A percentile compares a stretch with the other conserved stretches of the same genome.
phyloP scores from a whole-genome alignment of 2,113 vertebrate genomes.

The Labeo rohita region DNA sequence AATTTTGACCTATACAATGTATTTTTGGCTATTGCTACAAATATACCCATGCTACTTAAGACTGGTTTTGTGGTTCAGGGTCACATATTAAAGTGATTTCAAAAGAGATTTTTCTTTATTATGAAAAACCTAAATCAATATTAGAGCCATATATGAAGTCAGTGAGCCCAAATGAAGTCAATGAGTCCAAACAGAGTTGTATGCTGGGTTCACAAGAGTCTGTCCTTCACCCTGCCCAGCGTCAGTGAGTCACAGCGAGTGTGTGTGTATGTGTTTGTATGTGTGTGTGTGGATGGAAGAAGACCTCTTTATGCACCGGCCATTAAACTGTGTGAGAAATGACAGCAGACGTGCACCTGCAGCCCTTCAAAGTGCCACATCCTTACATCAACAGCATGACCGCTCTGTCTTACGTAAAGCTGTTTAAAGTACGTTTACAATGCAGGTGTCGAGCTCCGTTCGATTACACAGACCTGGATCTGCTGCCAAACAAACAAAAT shows the following conservation, averaged over 20 bases:
- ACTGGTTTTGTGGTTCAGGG: too few species aligned
- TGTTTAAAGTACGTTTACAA: conserved; percentile 37
- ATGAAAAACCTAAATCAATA: background rate
- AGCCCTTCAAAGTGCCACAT: conserved; percentile 46
- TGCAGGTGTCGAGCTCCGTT: conserved; percentile 52
- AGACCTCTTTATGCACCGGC: conserved; percentile 46
- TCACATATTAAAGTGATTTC: too few species aligned
- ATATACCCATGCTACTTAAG: too few species aligned
- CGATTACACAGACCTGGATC: conserved; percentile 37
- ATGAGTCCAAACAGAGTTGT: background rate
- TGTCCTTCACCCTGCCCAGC: background rate
- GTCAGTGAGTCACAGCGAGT: background rate
- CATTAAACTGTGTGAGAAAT: conserved; percentile 51
- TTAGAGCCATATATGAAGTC: background rate
- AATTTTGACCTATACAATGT: too few species aligned
- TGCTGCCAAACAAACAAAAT: conserved; percentile 53
- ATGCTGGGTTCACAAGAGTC: background rate
- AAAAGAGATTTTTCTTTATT: background rate
- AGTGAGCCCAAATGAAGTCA: background rate
- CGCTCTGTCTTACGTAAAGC: conserved; percentile 46
- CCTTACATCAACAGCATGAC: conserved; percentile 47
- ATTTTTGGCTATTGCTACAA: too few species aligned
- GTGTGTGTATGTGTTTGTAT: background rate
- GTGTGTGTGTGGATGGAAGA: background rate
- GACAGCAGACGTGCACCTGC: conserved; percentile 55